These are phyloP conservation scores for Rhabdomys pumilio DNA, from an alignment of 2,797 vertebrate genomes.

Conservation along the genomic window DNA sequence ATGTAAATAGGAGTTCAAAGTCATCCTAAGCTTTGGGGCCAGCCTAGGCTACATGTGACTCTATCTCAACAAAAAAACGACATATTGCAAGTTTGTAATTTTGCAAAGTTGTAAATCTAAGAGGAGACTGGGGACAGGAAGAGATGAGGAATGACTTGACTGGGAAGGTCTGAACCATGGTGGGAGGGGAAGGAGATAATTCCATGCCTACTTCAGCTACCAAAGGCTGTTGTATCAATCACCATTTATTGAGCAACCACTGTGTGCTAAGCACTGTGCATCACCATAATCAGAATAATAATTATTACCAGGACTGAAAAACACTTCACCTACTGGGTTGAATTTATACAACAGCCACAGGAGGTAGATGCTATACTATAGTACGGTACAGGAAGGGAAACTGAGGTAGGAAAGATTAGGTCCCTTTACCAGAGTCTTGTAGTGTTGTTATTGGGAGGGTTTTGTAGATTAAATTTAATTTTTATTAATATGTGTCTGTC, in stretches of 20 bases:
- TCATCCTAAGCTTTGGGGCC: background rate
- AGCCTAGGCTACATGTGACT: background rate
- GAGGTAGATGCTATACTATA: background rate
- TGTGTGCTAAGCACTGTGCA: background rate
- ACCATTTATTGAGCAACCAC: background rate
- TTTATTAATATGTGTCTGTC: background rate
- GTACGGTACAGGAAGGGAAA: background rate
- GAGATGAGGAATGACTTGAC: background rate
- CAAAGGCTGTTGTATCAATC: background rate
- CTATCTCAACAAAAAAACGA: background rate
- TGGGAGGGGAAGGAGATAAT: background rate
- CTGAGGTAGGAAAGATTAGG: constrained; percentile 3
- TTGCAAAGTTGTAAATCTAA: background rate
- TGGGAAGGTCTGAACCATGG: background rate
- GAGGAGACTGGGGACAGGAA: background rate
- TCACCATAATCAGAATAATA: background rate
- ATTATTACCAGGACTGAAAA: background rate
- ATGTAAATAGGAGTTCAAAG: background rate
- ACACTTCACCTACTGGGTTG: too few relatives aligned
- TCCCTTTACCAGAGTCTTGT: background rate
- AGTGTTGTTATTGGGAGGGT: background rate
- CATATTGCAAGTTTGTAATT: background rate
- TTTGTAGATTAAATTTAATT: background rate
- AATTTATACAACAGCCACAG: background rate
- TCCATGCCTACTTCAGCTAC: background rate